A percentile compares a stretch with the other conserved stretches of the same genome.
These are phyloP conservation scores for Chaetodon trifasciatus DNA, from an alignment of 2,797 vertebrate species.

Conservation along the genomic window DNA sequence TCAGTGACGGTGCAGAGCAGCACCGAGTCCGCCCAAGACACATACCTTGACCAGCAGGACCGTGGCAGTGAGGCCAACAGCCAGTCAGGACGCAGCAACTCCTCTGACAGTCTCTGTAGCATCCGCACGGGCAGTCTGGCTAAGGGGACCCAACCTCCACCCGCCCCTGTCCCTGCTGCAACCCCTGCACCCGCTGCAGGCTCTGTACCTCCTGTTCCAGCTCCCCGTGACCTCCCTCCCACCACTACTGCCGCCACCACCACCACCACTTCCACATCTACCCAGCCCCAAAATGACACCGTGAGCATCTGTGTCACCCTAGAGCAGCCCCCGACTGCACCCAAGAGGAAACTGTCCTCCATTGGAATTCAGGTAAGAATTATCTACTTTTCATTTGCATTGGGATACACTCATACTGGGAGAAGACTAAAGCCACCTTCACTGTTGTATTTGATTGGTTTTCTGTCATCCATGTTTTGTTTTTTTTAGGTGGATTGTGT, in stretches of 20 bases:
- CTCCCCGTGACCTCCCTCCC: slow-evolving; percentile 76
- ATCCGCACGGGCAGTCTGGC: slow-evolving; percentile 92
- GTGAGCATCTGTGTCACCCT: slow-evolving; percentile 85
- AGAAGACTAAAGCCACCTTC: not conserved
- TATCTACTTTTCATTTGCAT: not conserved
- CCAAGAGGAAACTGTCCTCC: slow-evolving; percentile 95
- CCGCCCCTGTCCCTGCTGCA: slow-evolving; percentile 42
- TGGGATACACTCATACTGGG: not conserved
- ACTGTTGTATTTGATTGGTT: slow-evolving; percentile 3
- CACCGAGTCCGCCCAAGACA: slow-evolving; percentile 98
- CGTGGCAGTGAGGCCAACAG: slow-evolving; percentile 95
- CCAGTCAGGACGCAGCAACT: slow-evolving; percentile 97
- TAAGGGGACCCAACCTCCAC: slow-evolving; percentile 78
- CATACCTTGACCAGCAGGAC: slow-evolving; percentile 96
- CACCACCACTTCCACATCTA: slow-evolving; percentile 80
- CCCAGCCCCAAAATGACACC: slow-evolving; percentile 90
- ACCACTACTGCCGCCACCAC: slow-evolving; percentile 63
- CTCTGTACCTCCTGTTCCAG: slow-evolving; percentile 72
- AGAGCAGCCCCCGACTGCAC: slow-evolving; percentile 86
- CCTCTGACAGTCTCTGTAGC: slow-evolving; percentile 97
- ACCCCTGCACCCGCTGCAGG: slow-evolving; percentile 79
- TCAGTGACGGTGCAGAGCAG: slow-evolving; percentile 99
- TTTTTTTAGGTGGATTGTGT: slow-evolving; percentile 93
- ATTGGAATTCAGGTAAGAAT: slow-evolving; percentile 94
- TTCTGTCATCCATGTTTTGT: slow-evolving; percentile 29